Evolutionary conservation across 2,797 vertebrate genomes (phyloP), one percentile per base, ranked within the genome.

Genomic region (Neosilurus hyrtlii): DNA sequence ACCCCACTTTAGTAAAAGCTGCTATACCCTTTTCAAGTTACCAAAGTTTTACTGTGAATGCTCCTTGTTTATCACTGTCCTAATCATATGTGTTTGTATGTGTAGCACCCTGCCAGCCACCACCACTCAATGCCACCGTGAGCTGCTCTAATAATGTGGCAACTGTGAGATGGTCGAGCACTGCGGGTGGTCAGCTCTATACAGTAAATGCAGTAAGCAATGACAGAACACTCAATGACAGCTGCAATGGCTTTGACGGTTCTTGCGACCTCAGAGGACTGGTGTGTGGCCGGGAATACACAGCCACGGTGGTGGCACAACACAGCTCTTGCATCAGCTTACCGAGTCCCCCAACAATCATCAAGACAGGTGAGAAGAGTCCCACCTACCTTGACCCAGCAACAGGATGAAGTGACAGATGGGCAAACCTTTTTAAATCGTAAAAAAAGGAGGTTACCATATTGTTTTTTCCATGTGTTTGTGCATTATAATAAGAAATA

Each of bases 101-200:
- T 35, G 72, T 80, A 95, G 95, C 82, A 24, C 92, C 95, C 0
- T 96, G 95, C 62, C 30, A 90, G 54, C 95, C 95, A 6, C 79
- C 89, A 79, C 86, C 87, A 80, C 90, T 94, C 22, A 22, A 84
- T 51, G 89, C 89, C 80, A 91, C 0, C 22, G 24, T 95, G 82
- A 91, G 77, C 84, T 96, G 95, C 90, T 87, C 68, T 43, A 61
- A 86, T 85, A 95, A 95, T 0, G 83, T 91, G 67, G 94, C 90
- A 22, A 90, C 83, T n/a, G 86, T 94, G 88, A 86, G 86, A 0
- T 96, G 95, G 95, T 82, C 82, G 81, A 26, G 11, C 79, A 93
- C 89, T 52, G 66, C 2, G 0, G 91, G 89, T 2, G 93, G 93
- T 10, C 91, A 92, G 75, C 52, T 90, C 18, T 95, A 93, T 88